phyloP scores from a whole-genome alignment of 2,888 invertebrate genomes.

The Leptinotarsa juncta region DNA sequence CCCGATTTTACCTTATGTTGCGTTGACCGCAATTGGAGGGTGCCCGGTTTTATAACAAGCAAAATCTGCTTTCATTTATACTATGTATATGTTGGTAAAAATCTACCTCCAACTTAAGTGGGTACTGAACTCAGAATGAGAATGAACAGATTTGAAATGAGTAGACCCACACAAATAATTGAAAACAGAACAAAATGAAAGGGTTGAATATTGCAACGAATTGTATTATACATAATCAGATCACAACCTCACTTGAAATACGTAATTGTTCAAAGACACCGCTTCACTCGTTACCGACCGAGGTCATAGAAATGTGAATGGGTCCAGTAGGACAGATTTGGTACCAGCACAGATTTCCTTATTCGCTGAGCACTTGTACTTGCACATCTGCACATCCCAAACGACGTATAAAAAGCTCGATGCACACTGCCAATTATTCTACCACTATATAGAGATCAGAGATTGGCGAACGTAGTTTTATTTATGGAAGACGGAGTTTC shows the following conservation, averaged over 20 bases:
- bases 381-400: constrained; percentile 28
- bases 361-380: constrained; percentile 45
- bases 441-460: constrained; percentile 40
- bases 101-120: no score
- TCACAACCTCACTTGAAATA: not conserved
- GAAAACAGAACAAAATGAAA: no score
- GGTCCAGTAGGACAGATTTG: constrained; percentile 48
- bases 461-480: constrained; percentile 33
- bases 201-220: no score
- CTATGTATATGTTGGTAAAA: no score
- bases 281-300: constrained; percentile 29
- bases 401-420: constrained; percentile 41
- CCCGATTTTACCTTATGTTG: no score
- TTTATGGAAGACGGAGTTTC: constrained; percentile 38
- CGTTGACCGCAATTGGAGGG: no score
- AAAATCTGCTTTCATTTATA: no score
- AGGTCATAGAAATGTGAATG: constrained; percentile 40
- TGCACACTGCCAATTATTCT: constrained; percentile 41
- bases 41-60: no score
- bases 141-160: no score
- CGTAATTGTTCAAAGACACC: constrained; percentile 29
- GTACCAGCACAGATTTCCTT: constrained; percentile 44
- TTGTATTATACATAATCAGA: not conserved
- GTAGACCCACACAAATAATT: no score
- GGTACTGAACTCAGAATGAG: no score